Evolutionary conservation across 2,113 vertebrate genomes (phyloP), one percentile per base, ranked within the genome.

Genomic region (Pseudolaguvia tuberculata): DNA sequence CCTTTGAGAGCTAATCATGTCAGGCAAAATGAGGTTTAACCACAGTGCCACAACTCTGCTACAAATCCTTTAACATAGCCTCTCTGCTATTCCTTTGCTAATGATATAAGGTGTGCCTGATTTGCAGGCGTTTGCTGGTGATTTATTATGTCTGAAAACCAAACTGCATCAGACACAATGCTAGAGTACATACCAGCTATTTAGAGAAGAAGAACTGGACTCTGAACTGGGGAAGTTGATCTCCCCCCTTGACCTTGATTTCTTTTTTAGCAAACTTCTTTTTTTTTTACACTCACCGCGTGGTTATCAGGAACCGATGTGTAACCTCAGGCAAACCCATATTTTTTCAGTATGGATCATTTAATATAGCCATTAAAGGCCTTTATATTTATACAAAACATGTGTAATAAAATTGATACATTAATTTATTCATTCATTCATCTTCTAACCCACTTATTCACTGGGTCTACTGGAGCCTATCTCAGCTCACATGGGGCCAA

Each of bases 141-240:
- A 90, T 88, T 86, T 86, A 88, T 87, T 81, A 81, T 50, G 58
- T 68, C 70, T 5, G 75, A 78, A 79, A 72, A 73, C 59, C 61
- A 77, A 62, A 80, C 72, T 61, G 80, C 52, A 79, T 84, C 70
- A 74, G 50, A 76, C 21, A 50, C 69, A 85, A 85, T 72, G 63
- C 81, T 79, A 2, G 20, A 65, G 73, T 83, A 86, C 83, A 83
- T 79, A 82, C 84, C 75, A 39, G 9, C 69, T 51, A 78, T 72
- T 79, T 67, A 77, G 69, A 66, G 73, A 70, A 82, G 69, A 83
- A 78, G 11, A 61, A 73, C 75, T 9, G 5, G 14, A 73, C 77
- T 73, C 65, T 78, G 70, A 86, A 75, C 35, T 78, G 70, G 84
- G 80, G 70, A 81, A 79, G 75, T 77, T 85, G 85, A 88, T 86